Evolutionary conservation across 1,140 invertebrate genomes (phyloP), one percentile per base, ranked within the genome.

Genomic region (Eubasilissa regina): DNA sequence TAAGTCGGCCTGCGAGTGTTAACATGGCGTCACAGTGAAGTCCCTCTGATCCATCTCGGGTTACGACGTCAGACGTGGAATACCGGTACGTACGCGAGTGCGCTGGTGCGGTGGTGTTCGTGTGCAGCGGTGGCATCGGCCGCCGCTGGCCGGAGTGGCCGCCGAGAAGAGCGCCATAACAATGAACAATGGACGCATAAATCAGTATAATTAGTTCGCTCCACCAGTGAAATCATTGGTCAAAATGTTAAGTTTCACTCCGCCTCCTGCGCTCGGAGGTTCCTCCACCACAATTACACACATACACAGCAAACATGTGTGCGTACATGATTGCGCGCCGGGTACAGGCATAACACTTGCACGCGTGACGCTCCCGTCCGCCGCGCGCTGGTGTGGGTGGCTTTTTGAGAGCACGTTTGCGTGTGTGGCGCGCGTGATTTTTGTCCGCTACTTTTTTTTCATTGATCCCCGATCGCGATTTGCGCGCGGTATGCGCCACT

Each of bases 131-230:
- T 6, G 25, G 25, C 25, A 48, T 51, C 17, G 44, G 53, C 56
- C 66, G 58, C n/a, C 53, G 47, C 64, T 58, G n/a, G 25, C 58
- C 25, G 4, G 70, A 44, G 64, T 44, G 47, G 13, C 48, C 35
- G 19, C 19, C 45, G 73, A 55, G 66, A 43, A 55, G 64, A 44
- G 44, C 55, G 17, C 85, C 85, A 86, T 84, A 88, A 89, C 88
- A 89, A 89, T 89, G 88, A 86, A 89, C 88, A 89, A 89, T 89
- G 88, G 87, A 84, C 84, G 87, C 86, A 89, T 89, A 89, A 89
- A 89, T 89, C 88, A 89, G 88, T 88, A 89, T 89, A 89, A 89
- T 89, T 89, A 89, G 88, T 89, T 88, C 86, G 86, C 84, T 84
- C 84, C 85, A 85, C 86, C 86, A 84, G 87, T 85, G 83, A 85